phyloP scores from a whole-genome alignment of 2,888 invertebrate species.

The Leptinotarsa haldemani region DNA sequence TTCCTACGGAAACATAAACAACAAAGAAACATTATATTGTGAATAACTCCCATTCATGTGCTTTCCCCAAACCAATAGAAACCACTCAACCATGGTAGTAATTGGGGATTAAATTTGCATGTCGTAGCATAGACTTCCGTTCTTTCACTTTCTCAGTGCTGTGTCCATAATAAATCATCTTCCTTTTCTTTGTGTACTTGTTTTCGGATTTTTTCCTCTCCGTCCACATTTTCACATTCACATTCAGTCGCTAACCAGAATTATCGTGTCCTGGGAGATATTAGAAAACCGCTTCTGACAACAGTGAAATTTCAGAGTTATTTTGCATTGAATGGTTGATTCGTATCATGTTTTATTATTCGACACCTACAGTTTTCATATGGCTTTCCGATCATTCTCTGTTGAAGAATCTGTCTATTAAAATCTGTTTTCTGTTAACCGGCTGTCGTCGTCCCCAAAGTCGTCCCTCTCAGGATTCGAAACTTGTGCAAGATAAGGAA shows the following conservation, averaged over 20 bases:
- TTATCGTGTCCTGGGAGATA: constrained; percentile 7
- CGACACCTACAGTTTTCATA: too few species aligned
- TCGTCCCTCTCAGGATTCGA: too few species aligned
- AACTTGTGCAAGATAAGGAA: too few species aligned
- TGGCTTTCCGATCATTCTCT: too few species aligned
- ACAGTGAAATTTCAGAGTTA: neutral
- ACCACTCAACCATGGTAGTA: constrained; percentile 50
- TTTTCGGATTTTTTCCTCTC: constrained; percentile 38
- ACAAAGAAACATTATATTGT: constrained; percentile 42
- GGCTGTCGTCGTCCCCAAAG: too few species aligned
- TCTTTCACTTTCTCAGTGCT: constrained; percentile 33
- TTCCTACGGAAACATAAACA: constrained; percentile 9
- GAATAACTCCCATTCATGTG: constrained; percentile 46
- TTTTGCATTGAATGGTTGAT: neutral
- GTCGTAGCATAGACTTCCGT: constrained; percentile 47
- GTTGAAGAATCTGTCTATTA: too few species aligned
- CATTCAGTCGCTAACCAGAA: constrained; percentile 17
- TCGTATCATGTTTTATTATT: too few species aligned
- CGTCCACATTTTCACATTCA: constrained; percentile 26
- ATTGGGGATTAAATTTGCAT: constrained; percentile 54
- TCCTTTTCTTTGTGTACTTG: constrained; percentile 30
- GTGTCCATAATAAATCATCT: constrained; percentile 39
- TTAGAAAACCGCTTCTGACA: neutral
- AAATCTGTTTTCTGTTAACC: too few species aligned
- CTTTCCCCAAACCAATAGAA: constrained; percentile 48